Evolutionary conservation across 2,888 invertebrate species (phyloP).

Genomic region (Nudaria mundana): DNA sequence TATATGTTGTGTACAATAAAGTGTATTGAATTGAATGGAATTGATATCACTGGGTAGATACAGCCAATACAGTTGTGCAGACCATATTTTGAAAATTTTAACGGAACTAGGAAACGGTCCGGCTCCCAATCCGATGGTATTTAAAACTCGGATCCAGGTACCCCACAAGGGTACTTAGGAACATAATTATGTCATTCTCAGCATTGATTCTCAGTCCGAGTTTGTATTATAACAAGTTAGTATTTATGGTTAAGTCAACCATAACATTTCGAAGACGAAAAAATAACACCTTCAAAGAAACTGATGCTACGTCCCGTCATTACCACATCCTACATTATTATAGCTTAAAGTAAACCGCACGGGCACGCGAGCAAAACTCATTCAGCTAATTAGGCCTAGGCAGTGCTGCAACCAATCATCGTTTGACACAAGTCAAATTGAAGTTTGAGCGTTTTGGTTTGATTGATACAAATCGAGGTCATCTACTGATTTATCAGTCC

Average conservation of each 20-base stretch:
- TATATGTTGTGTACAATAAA: no score
- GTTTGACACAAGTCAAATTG: conserved; percentile 77
- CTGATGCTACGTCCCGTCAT: conserved; percentile 12
- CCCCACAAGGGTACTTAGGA: no score
- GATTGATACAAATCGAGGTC: conserved; percentile 76
- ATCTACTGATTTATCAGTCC: conserved; percentile 70
- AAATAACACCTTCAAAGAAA: conserved; percentile 10
- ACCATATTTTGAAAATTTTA: no score
- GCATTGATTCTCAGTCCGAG: no score
- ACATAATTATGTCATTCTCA: no score
- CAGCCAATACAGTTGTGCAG: no score
- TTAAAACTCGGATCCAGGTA: no score
- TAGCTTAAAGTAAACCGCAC: conserved; percentile 46
- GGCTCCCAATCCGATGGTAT: no score
- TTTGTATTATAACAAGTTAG: not conserved
- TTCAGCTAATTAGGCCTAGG: conserved; percentile 71
- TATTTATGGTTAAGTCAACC: not conserved
- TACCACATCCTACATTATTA: conserved; percentile 35
- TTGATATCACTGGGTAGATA: no score
- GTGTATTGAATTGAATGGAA: no score
- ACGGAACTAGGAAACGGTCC: no score
- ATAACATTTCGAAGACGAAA: conserved; percentile 11
- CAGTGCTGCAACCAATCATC: conserved; percentile 78
- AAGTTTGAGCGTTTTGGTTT: conserved; percentile 66
- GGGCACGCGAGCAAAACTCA: conserved; percentile 65